phyloP scores from a whole-genome alignment of 2,888 invertebrate species.

The Pristionchus exspectatus region DNA sequence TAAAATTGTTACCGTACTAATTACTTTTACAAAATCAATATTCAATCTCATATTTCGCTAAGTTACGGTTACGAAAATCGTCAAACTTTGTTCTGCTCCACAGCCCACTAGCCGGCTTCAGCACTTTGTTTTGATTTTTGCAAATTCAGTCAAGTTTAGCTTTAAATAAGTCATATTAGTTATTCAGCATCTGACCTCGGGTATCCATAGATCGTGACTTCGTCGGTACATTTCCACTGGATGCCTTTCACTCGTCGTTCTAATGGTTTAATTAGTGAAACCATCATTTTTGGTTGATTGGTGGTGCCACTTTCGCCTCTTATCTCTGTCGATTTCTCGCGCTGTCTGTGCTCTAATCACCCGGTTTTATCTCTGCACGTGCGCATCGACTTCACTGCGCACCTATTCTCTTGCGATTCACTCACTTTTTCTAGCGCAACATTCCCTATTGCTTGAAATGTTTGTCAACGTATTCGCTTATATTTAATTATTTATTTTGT shows the following conservation, averaged over 20 bases:
- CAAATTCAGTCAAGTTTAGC: too few species aligned
- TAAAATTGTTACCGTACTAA: background rate
- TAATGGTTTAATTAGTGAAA: background rate
- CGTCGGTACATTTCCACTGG: background rate
- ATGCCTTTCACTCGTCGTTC: background rate
- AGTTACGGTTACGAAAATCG: too few species aligned
- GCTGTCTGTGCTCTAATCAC: constrained; percentile 20
- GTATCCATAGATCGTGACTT: background rate
- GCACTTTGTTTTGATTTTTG: too few species aligned
- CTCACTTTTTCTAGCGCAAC: background rate
- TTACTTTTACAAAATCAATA: too few species aligned
- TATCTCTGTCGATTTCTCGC: constrained; percentile 20
- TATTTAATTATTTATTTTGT: background rate
- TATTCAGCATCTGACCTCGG: too few species aligned
- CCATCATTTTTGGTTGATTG: background rate
- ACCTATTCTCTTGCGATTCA: background rate
- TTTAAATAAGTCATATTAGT: too few species aligned
- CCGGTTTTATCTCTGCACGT: constrained; percentile 21
- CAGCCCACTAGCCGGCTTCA: too few species aligned
- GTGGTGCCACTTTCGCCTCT: constrained; percentile 41
- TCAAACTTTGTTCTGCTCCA: background rate
- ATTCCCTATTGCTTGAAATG: background rate
- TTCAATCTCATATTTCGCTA: too few species aligned
- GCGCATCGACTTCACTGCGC: background rate
- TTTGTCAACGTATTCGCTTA: background rate